Conservation (phyloP, 2,888 invertebrate species). For the Rosalia funebris region DNA sequence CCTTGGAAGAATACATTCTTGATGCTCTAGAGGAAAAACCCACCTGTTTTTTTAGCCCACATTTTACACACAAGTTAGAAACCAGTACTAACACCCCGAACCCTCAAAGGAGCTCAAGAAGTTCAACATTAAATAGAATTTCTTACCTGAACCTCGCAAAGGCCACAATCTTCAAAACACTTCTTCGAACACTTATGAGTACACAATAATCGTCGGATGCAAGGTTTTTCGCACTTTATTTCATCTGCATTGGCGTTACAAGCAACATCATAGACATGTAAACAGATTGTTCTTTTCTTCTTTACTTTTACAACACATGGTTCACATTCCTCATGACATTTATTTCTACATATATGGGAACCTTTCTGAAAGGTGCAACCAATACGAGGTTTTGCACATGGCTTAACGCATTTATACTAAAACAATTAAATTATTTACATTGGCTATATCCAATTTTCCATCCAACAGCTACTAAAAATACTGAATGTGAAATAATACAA, state of each 20-base stretch:
- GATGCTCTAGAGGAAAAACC: too few relatives aligned
- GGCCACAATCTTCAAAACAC: slow-evolving; percentile 66
- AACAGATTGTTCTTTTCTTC: slow-evolving; percentile 66
- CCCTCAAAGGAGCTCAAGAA: too few relatives aligned
- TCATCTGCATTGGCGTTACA: slow-evolving; percentile 64
- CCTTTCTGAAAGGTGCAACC: slow-evolving; percentile 60
- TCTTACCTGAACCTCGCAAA: slow-evolving; percentile 64
- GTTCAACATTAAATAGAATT: too few relatives aligned
- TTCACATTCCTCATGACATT: slow-evolving; percentile 67
- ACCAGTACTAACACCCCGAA: too few relatives aligned
- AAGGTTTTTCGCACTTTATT: slow-evolving; percentile 64
- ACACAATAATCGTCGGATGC: slow-evolving; percentile 64
- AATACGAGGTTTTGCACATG: slow-evolving; percentile 63
- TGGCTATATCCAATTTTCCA: too few relatives aligned
- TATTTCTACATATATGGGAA: slow-evolving; percentile 48
- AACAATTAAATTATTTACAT: too few relatives aligned
- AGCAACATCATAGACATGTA: slow-evolving; percentile 61
- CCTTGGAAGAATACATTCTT: too few relatives aligned
- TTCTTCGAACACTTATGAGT: slow-evolving; percentile 66
- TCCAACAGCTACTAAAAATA: too few relatives aligned
- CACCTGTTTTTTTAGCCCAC: too few relatives aligned
- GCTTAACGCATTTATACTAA: slow-evolving; percentile 66
- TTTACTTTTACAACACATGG: slow-evolving; percentile 49
- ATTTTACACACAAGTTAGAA: too few relatives aligned
- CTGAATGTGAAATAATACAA: too few relatives aligned